Evolutionary conservation across 2,797 vertebrate genomes (phyloP), one percentile per base, ranked within the genome.

Genomic region (Acanthurus tractus): DNA sequence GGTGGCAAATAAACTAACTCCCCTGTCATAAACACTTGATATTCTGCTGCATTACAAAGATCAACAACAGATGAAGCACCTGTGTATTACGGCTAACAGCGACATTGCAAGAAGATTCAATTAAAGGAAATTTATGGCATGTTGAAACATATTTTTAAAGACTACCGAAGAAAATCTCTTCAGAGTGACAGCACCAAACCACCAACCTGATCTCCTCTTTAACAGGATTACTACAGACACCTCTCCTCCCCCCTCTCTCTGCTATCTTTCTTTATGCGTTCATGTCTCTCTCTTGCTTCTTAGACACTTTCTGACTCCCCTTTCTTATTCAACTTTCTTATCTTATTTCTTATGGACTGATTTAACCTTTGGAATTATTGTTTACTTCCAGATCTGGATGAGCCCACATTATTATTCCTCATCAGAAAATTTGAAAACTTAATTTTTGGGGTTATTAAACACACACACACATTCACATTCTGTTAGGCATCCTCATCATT

Each of bases 191-290:
- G 64, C 65, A 52, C 29, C 78, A 84, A 77, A 76, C 65, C 18
- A 23, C n/a, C 80, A 71, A 70, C 74, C 62, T 69, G 71, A 82
- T 75, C 79, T 68, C 42, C 50, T 62, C 54, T 82, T 67, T 81
- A 83, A 88, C 70, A 77, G 83, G 88, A 87, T 90, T 89, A 89
- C 71, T 2, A 75, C 65, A 50, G 74, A 85, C 54, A 52, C 36
- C 52, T 78, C 72, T 63, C 72, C 58, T 61, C 74, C 58, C 66
- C 66, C 40, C 14, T 38, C 61, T 38, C 40, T 54, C 50, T 62
- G 29, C 52, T 59, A 8, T 62, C 64, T 49, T 61, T 77, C 55
- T 71, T 68, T 25, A 59, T 48, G 12, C 36, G 38, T 67, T 34
- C 48, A 11, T 38, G 25, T 73, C 56, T 76, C 44, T 52, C 77